A percentile compares a stretch with the other conserved stretches of the same genome.
Conservation (phyloP, 1,140 invertebrate genomes). For the Ceratosolen fusciceps region DNA sequence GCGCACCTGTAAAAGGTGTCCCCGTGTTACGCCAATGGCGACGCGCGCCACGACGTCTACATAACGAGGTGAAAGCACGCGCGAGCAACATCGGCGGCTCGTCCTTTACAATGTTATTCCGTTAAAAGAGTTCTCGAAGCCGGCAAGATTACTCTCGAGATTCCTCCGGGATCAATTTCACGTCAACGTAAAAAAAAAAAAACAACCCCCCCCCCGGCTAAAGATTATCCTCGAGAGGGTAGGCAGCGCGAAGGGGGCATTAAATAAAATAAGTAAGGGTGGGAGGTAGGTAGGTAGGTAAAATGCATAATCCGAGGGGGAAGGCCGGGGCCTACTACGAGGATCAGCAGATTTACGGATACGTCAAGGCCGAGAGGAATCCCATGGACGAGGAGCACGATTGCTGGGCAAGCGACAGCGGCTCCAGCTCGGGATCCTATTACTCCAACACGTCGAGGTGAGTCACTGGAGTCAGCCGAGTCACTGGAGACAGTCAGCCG, state of each 20-base stretch:
- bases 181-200: not conserved
- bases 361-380: slow-evolving; percentile 39
- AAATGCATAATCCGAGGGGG: slow-evolving; percentile 35
- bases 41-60: not conserved
- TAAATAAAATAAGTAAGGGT: too few relatives aligned
- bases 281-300: too few relatives aligned
- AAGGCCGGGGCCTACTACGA: slow-evolving; percentile 22
- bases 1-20: not conserved
- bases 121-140: too few relatives aligned
- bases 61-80: not conserved
- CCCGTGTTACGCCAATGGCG: slow-evolving; percentile 34
- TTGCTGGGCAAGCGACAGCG: slow-evolving; percentile 69
- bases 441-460: slow-evolving; percentile 65
- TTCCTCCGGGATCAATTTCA: too few relatives aligned
- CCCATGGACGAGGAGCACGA: slow-evolving; percentile 65
- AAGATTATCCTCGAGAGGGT: too few relatives aligned
- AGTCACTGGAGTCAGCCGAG: too few relatives aligned
- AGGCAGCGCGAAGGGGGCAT: too few relatives aligned
- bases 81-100: too few relatives aligned
- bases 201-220: too few relatives aligned
- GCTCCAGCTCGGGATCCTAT: slow-evolving; percentile 68
- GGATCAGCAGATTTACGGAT: slow-evolving; percentile 35
- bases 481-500: too few relatives aligned
- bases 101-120: slow-evolving; percentile 14
- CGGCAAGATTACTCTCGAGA: too few relatives aligned